Evolutionary conservation across 1,140 invertebrate genomes (phyloP).

Genomic region (Aphidius gifuensis): DNA sequence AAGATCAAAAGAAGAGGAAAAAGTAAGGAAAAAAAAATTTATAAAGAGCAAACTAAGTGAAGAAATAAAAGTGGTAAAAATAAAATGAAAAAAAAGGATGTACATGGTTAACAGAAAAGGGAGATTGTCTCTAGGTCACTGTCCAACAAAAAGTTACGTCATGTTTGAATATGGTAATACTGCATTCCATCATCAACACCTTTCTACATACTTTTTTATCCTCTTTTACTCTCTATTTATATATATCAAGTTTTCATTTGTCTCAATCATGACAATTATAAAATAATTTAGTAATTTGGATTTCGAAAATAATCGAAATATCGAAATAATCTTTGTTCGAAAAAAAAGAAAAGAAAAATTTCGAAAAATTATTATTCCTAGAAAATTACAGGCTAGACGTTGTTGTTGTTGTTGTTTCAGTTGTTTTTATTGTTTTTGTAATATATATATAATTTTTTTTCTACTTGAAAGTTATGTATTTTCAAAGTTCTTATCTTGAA

Average conservation of each 20-base stretch:
- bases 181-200: slow-evolving; percentile 41
- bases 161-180: slow-evolving; percentile 43
- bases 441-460: too few relatives aligned
- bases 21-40: too few relatives aligned
- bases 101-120: slow-evolving; percentile 29
- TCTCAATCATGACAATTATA: not conserved
- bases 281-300: not conserved
- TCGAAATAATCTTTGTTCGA: not conserved
- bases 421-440: not conserved
- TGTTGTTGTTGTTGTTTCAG: slow-evolving; percentile 6
- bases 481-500: slow-evolving; percentile 9
- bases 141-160: slow-evolving; percentile 41
- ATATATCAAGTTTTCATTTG: slow-evolving; percentile 5
- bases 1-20: too few relatives aligned
- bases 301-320: not conserved
- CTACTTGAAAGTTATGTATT: not conserved
- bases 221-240: slow-evolving; percentile 18
- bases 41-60: not conserved
- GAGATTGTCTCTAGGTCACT: slow-evolving; percentile 42
- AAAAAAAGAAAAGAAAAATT: slow-evolving; percentile 6
- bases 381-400: not conserved
- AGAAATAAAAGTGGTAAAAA: slow-evolving; percentile 26
- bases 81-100: slow-evolving; percentile 16
- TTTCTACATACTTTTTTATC: slow-evolving; percentile 22
- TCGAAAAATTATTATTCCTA: not conserved